Evolutionary conservation across 1,140 invertebrate genomes (phyloP).

Genomic region (Conus ventricosus): DNA sequence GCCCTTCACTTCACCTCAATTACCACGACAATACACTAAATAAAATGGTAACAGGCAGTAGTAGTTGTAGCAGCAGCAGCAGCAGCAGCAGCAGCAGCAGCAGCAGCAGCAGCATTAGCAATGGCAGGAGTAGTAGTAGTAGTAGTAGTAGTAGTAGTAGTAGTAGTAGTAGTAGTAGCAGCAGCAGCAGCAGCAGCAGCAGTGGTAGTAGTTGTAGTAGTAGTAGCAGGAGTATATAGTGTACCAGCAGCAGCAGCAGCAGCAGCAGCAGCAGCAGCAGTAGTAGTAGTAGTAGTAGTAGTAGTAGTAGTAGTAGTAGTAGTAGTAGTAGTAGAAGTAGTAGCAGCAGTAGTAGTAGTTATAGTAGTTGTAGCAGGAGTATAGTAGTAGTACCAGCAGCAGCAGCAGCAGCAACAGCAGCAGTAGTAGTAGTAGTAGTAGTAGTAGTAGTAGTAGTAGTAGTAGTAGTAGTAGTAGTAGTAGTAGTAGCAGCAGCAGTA

Average conservation of each 20-base stretch:
- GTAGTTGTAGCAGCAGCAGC: too few species aligned
- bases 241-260: not conserved
- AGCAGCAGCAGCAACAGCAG: not conserved
- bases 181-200: not conserved
- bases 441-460: constrained; percentile 1
- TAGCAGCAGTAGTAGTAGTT: constrained; percentile 9
- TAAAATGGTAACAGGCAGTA: too few species aligned
- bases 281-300: not conserved
- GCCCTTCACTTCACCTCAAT: too few species aligned
- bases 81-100: too few species aligned
- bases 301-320: constrained; percentile 9
- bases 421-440: constrained; percentile 18
- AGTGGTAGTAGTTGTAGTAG: constrained; percentile 6
- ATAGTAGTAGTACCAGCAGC: constrained; percentile 4
- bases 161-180: constrained; percentile 23
- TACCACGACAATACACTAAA: too few species aligned
- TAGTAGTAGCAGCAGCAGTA: too few species aligned
- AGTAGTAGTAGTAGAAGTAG: not conserved
- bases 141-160: constrained; percentile 20
- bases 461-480: constrained; percentile 4
- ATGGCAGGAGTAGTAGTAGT: too few species aligned
- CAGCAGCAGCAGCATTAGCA: too few species aligned
- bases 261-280: not conserved
- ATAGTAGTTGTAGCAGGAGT: too few species aligned
- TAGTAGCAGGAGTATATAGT: constrained; percentile 4